Conservation (phyloP, 2,113 vertebrate species). For the Cairina moschata region DNA sequence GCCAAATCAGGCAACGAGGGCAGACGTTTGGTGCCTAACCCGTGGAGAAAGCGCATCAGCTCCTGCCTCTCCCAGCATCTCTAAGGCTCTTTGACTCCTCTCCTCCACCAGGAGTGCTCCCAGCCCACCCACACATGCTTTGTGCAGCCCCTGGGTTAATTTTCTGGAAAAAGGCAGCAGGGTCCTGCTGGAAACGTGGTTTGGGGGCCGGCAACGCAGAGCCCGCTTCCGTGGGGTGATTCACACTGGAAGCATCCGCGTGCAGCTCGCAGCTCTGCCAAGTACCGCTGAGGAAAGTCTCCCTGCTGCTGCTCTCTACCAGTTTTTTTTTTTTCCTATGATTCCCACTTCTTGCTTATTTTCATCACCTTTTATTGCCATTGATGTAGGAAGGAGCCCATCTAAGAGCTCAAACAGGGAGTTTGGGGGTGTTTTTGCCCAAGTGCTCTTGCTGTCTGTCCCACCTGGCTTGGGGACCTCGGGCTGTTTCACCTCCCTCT, state of each 20-base stretch:
- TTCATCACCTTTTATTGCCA: background rate
- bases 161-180: background rate
- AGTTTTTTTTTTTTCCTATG: background rate
- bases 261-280: background rate
- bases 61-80: background rate
- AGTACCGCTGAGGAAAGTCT: background rate
- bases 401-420: background rate
- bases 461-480: too few species aligned
- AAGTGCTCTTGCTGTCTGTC: accelerated
- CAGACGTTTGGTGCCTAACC: accelerated
- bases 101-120: accelerated
- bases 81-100: background rate
- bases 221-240: accelerated
- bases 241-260: background rate
- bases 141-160: background rate
- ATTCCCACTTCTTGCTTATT: background rate
- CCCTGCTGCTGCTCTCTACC: accelerated
- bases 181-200: background rate
- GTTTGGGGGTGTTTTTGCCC: background rate
- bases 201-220: background rate
- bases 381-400: background rate
- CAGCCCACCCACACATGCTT: background rate
- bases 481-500: background rate
- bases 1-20: background rate
- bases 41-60: background rate